phyloP scores from a whole-genome alignment of 2,113 vertebrate species.

The Gymnobelideus leadbeateri region DNA sequence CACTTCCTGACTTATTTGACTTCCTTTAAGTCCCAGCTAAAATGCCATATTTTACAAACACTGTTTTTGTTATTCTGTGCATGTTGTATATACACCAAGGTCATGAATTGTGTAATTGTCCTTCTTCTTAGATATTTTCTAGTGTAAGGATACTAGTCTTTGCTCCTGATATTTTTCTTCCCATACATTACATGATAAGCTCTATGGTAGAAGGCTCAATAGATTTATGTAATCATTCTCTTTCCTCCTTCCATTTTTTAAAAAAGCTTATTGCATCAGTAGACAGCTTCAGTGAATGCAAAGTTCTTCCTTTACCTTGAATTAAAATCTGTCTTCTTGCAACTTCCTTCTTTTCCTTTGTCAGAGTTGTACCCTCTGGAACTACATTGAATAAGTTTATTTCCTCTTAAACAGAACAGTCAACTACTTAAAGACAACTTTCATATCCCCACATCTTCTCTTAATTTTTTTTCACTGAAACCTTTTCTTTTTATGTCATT shows the following conservation, averaged over 20 bases:
- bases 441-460: neutral
- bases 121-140: neutral
- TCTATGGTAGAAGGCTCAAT: neutral
- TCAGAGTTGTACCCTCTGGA: neutral
- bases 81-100: neutral
- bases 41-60: neutral
- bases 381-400: neutral
- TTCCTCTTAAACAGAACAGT: neutral
- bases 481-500: neutral
- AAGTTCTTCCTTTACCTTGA: neutral
- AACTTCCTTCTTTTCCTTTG: neutral
- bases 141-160: neutral
- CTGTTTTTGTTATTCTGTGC: neutral
- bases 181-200: neutral
- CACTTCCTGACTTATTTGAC: neutral
- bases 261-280: neutral
- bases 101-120: neutral
- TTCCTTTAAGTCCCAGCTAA: neutral
- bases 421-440: neutral
- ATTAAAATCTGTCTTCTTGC: neutral
- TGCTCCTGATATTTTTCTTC: neutral
- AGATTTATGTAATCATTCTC: neutral
- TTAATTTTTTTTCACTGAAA: neutral
- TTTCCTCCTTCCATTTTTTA: neutral
- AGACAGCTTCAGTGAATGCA: neutral